phyloP scores from a whole-genome alignment of 2,113 vertebrate species.

The Sinocyclocheilus grahami region DNA sequence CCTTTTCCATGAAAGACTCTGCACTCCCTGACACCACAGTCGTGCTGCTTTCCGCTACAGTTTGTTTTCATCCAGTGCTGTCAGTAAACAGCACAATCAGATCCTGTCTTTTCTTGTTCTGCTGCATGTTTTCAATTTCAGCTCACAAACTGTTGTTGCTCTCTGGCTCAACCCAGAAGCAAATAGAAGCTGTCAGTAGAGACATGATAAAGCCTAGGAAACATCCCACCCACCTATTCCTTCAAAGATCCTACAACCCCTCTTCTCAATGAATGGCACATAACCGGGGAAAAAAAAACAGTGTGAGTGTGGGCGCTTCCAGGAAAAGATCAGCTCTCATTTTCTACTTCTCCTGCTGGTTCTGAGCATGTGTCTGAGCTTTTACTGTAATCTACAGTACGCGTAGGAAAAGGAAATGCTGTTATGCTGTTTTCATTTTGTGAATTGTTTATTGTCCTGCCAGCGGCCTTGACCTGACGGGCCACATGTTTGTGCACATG shows the following conservation, averaged over 20 bases:
- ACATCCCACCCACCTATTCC: conserved; percentile 12
- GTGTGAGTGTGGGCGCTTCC: conserved; percentile 40
- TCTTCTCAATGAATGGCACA: not conserved
- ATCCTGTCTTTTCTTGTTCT: not conserved
- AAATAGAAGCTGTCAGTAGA: conserved; percentile 30
- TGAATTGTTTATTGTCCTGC: conserved; percentile 65
- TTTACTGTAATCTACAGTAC: conserved; percentile 68
- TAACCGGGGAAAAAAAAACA: conserved; percentile 52
- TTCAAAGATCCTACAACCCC: not conserved
- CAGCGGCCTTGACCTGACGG: conserved; percentile 51
- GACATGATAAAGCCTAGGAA: conserved; percentile 52
- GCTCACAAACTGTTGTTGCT: conserved; percentile 40
- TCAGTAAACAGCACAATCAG: conserved; percentile 16
- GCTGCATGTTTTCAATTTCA: conserved; percentile 16
- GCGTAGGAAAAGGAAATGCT: conserved; percentile 69
- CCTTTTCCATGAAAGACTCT: not conserved
- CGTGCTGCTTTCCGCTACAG: not conserved
- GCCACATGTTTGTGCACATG: not conserved
- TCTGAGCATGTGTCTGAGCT: conserved; percentile 73
- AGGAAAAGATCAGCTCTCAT: conserved; percentile 62
- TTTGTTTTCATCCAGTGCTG: conserved; percentile 20
- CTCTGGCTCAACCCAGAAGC: conserved; percentile 42
- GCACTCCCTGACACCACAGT: not conserved
- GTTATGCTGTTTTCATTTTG: conserved; percentile 51
- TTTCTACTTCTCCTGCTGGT: conserved; percentile 73